Evolutionary conservation across 2,113 vertebrate species (phyloP).

Genomic region (Cyprinodon brontotheroides): DNA sequence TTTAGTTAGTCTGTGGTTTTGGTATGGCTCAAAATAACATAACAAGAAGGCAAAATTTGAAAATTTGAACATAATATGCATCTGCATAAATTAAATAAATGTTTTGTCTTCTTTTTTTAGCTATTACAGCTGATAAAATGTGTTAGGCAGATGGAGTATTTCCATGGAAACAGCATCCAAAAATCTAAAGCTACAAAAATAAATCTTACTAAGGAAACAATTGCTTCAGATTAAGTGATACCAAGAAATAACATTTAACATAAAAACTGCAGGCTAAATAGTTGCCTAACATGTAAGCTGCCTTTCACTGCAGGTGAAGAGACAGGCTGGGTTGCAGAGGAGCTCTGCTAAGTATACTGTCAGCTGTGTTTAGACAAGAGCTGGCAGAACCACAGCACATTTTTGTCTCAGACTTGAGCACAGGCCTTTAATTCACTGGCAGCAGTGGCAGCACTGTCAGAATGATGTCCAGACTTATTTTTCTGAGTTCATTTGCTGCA

Average conservation of each 20-base stretch:
- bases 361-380: conserved; percentile 28
- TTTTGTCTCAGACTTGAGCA: conserved; percentile 10
- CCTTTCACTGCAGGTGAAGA: conserved; percentile 16
- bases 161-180: background rate
- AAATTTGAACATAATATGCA: background rate
- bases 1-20: background rate
- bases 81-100: background rate
- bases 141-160: no score
- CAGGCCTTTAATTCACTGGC: background rate
- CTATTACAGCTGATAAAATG: background rate
- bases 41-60: background rate
- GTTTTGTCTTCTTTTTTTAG: background rate
- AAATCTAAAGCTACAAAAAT: background rate
- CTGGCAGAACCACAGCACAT: conserved; percentile 2
- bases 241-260: conserved; percentile 25
- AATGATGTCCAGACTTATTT: background rate
- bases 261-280: conserved; percentile 19
- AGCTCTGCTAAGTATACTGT: conserved; percentile 1
- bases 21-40: background rate
- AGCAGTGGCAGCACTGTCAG: background rate
- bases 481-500: background rate
- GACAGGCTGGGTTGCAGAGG: conserved; percentile 24
- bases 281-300: background rate
- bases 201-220: background rate
- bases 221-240: conserved; percentile 6